Evolutionary conservation across 2,797 vertebrate genomes (phyloP).

Genomic region (Xenops minutus): DNA sequence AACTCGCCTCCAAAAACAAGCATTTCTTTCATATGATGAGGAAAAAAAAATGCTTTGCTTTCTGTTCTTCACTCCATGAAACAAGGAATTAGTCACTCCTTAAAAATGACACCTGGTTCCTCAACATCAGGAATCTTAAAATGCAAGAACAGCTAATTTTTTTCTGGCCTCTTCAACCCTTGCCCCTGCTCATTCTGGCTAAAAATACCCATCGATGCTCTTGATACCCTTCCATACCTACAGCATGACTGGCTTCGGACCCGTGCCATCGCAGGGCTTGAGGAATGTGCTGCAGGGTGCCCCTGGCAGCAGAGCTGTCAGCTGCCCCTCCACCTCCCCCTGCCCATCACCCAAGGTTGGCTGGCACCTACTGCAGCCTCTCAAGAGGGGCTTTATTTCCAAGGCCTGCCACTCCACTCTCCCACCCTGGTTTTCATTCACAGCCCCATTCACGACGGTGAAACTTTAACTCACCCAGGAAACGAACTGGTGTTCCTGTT

Average conservation of each 20-base stretch:
- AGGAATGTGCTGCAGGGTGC: background rate
- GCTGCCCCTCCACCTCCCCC: background rate
- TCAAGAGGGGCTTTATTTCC: background rate
- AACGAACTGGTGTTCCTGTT: background rate
- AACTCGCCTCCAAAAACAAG: background rate
- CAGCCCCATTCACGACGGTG: background rate
- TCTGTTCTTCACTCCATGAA: background rate
- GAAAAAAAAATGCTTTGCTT: background rate
- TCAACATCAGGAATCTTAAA: background rate
- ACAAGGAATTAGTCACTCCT: background rate
- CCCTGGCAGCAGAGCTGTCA: background rate
- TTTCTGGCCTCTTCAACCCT: background rate
- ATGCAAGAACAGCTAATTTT: background rate
- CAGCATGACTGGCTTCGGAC: background rate
- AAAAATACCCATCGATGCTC: background rate
- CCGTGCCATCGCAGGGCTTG: background rate
- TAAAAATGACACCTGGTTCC: background rate
- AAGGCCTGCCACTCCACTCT: background rate
- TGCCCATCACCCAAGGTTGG: background rate
- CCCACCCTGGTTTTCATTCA: background rate
- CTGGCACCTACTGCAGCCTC: background rate
- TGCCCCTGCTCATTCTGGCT: background rate
- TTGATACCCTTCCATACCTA: background rate
- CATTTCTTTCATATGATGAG: background rate
- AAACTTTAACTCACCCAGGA: slow-evolving; percentile 2